Evolutionary conservation across 2,888 invertebrate species (phyloP), one percentile per base, ranked within the genome.

Genomic region (Mamestra brassicae): DNA sequence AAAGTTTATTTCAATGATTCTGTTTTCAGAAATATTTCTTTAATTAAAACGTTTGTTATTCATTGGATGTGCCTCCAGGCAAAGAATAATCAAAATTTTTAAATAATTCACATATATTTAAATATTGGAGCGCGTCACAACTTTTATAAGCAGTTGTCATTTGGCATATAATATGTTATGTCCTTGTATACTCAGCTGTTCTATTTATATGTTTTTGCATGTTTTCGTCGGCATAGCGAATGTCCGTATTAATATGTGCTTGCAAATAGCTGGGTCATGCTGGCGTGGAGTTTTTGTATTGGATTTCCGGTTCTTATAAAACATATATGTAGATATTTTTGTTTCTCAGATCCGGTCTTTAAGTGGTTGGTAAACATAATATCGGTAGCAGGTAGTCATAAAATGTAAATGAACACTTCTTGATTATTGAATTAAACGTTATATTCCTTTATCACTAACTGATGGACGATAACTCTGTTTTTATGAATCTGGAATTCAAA

Each of bases 251-350:
- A 54, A 26, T 75, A 36, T 76, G 55, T 71, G 81, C 71, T 65
- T 76, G 76, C 76, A 55, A 84, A 80, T 67, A 45, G 57, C 69
- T 77, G 38, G 17, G 60, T 67, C 73, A 64, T 75, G 84, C 77
- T 84, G 65, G 77, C 72, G 74, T 70, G 50, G 54, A 67, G 34
- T 63, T 70, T 67, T 76, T 50, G 15, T 17, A 47, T 60, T 84
- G 11, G 17, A n/a, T 78, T 71, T 66, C 36, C 70, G 50, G 36
- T 74, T 62, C 4, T 15, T 45, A 10, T 61, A 36, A 17, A 42
- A 61, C 2, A 10, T 65, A 61, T 52, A 13, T 42, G 3, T 38
- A 60, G 3, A 61, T 61, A 54, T 72, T 54, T 47, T 47, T 26
- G 6, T 11, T 36, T 61, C 15, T 61, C 15, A 15, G 34, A 54